A percentile compares a stretch with the other conserved stretches of the same genome.
Conservation (phyloP, 1,140 invertebrate genomes). For the Solenopsis invicta region DNA sequence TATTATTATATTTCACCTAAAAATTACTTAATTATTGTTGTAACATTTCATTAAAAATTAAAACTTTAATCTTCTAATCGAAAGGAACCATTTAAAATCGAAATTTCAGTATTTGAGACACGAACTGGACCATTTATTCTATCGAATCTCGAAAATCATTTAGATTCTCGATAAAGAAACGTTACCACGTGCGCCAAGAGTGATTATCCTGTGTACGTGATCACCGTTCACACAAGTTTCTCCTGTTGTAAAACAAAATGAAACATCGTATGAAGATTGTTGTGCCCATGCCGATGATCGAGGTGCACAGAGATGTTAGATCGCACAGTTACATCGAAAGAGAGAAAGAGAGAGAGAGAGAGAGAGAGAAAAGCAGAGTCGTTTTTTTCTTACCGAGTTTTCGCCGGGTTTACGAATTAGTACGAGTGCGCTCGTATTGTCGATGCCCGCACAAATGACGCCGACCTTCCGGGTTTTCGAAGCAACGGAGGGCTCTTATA, state of each 20-base stretch:
- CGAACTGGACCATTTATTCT: too few relatives aligned
- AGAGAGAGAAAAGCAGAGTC: constrained; percentile 32
- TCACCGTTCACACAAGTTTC: not conserved
- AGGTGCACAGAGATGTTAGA: constrained; percentile 45
- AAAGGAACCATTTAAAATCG: too few relatives aligned
- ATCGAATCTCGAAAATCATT: too few relatives aligned
- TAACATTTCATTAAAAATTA: too few relatives aligned
- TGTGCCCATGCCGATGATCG: constrained; percentile 58
- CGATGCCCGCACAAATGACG: constrained; percentile 63
- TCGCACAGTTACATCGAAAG: constrained; percentile 41
- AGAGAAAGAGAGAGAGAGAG: not conserved
- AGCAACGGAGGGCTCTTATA: constrained; percentile 39
- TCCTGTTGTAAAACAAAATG: constrained; percentile 28
- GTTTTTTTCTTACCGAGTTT: constrained; percentile 47
- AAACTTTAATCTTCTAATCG: too few relatives aligned
- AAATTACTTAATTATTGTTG: too few relatives aligned
- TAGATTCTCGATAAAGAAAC: too few relatives aligned
- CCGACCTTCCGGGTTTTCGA: constrained; percentile 39
- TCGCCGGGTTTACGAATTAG: constrained; percentile 39
- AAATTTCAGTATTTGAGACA: too few relatives aligned
- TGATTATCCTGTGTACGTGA: too few relatives aligned
- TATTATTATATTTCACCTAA: too few relatives aligned
- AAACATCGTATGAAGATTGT: constrained; percentile 39
- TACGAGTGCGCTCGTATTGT: constrained; percentile 50
- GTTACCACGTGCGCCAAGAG: too few relatives aligned